A percentile compares a stretch with the other conserved stretches of the same genome.
These are phyloP conservation scores for Nyctalus aviator DNA, from an alignment of 2,797 vertebrate genomes.

Conservation along the genomic window DNA sequence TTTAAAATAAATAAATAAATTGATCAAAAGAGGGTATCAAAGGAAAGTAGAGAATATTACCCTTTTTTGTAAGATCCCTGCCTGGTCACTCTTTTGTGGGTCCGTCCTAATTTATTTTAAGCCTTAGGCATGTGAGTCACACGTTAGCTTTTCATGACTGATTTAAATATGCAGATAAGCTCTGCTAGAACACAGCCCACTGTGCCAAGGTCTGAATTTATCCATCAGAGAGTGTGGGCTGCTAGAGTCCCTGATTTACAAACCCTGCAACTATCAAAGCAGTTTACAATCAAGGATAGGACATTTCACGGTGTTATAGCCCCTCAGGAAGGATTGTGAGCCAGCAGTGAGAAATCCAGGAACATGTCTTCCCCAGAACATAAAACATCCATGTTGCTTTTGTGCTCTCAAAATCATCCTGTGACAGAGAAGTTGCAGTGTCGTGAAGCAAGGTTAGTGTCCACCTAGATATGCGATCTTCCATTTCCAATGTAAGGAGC, in stretches of 20 bases:
- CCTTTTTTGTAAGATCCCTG: background rate
- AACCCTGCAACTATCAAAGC: background rate
- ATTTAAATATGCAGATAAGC: slow-evolving; percentile 18
- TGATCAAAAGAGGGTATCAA: slow-evolving; percentile 47
- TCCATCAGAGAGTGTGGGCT: background rate
- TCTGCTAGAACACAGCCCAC: background rate
- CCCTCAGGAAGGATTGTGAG: background rate
- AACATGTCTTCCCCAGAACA: background rate
- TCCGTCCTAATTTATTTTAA: slow-evolving; percentile 57
- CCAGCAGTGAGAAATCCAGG: background rate
- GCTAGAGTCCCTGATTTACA: background rate
- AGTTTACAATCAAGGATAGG: background rate
- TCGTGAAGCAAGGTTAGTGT: too few species aligned
- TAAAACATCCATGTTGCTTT: background rate
- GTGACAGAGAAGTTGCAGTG: background rate
- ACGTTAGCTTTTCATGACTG: background rate
- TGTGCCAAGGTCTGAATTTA: background rate
- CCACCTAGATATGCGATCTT: background rate
- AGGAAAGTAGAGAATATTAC: background rate
- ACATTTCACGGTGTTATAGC: too few species aligned
- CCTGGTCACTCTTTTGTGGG: background rate
- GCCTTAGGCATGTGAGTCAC: background rate
- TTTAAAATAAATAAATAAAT: background rate
- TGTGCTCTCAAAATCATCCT: background rate
- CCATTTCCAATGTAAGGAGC: background rate